Evolutionary conservation across 2,113 vertebrate genomes (phyloP), one percentile per base, ranked within the genome.

Genomic region (Heptranchias perlo): DNA sequence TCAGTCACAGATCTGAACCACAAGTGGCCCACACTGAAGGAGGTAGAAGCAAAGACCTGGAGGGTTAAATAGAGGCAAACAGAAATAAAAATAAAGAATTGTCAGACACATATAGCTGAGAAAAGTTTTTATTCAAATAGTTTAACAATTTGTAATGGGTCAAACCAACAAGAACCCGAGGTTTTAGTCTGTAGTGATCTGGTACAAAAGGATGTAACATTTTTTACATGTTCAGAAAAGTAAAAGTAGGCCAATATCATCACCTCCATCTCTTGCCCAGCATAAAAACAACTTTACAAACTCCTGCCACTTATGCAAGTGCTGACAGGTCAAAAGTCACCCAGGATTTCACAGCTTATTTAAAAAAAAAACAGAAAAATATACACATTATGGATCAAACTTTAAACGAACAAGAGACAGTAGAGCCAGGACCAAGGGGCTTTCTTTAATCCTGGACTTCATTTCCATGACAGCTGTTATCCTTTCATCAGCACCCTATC

Each of bases 41-140:
- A 21, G 18, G 44, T 16, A 86, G 82, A 13, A 44, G 14, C 44
- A 54, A 89, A 31, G 49, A 31, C 28, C 84, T 0, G 1, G 8
- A 23, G 82, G 25, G 16, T 0, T 31, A 78, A 39, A 10, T 10
- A n/a, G n/a, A 21, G 11, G 11, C 0, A 62, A 47, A 65, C 6
- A 11, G 64, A 52, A 13, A 91, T 4, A 31, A 67, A 31, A 67
- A 35, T 0, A 94, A 65, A 94, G 25, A 31, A 31, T 14, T 49
- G 25, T 69, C 93, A 69, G 89, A 62, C 44, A 31, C 39, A 35
- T 35, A 35, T 4, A 69, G 62, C 25, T 69, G 58, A 92, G 89
- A 92, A 92, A 95, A 49, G 93, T 49, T 69, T 95, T 95, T 95
- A 95, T 69, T 95, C 93, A 95, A 69, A 69, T 69, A 49, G 93